These are phyloP conservation scores for Creontiades dilutus DNA, from an alignment of 2,888 invertebrate species.

Conservation along the genomic window DNA sequence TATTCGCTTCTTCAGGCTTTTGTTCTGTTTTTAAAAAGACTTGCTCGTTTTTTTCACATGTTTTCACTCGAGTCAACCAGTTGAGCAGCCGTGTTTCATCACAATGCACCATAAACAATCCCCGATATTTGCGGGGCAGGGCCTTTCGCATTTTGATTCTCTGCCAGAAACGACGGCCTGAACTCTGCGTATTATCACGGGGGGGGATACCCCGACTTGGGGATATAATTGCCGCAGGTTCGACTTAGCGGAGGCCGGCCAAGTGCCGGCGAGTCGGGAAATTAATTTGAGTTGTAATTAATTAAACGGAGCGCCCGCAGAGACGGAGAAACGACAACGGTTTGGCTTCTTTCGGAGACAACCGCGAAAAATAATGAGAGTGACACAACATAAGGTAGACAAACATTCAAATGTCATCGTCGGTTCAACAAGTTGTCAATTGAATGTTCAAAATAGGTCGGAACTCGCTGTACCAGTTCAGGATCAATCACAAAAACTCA, in stretches of 20 bases:
- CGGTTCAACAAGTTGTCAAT: too few relatives aligned
- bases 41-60: too few relatives aligned
- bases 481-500: too few relatives aligned
- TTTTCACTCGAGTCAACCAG: not conserved
- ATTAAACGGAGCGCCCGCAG: not conserved
- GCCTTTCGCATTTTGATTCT: not conserved
- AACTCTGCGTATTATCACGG: not conserved
- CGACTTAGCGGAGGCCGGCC: not conserved
- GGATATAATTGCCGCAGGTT: not conserved
- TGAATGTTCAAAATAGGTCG: too few relatives aligned
- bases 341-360: not conserved
- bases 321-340: not conserved
- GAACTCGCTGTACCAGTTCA: too few relatives aligned
- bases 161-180: not conserved
- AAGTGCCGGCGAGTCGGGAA: not conserved
- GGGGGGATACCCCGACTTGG: too few relatives aligned
- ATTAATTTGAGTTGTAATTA: slow-evolving; percentile 5
- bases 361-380: not conserved
- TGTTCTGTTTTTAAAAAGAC: too few relatives aligned
- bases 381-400: too few relatives aligned
- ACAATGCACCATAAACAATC: not conserved
- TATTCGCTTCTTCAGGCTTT: too few relatives aligned
- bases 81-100: slow-evolving; percentile 1
- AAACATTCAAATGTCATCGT: too few relatives aligned
- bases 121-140: slow-evolving; percentile 7